Evolutionary conservation across 2,113 vertebrate genomes (phyloP).

Genomic region (Ovis aries): DNA sequence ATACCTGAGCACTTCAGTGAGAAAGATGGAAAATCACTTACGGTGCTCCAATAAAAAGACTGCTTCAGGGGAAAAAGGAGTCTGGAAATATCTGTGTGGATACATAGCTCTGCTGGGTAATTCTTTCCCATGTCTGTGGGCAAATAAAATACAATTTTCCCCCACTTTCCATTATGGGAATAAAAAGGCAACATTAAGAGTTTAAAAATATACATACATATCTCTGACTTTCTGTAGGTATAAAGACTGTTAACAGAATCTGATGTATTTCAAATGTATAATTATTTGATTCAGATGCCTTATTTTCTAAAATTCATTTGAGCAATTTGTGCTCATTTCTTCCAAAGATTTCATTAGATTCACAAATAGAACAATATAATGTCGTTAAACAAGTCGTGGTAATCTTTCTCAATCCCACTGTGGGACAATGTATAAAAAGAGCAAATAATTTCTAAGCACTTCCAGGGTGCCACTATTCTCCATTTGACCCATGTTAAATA

Average conservation of each 20-base stretch:
- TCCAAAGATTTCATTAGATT: constrained; percentile 52
- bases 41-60: constrained; percentile 62
- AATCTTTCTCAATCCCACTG: constrained; percentile 51
- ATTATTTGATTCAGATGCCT: constrained; percentile 32
- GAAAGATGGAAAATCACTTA: constrained; percentile 73
- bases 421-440: constrained; percentile 53
- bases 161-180: constrained; percentile 50
- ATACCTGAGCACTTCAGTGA: constrained; percentile 68
- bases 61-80: constrained; percentile 68
- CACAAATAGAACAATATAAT: constrained; percentile 57
- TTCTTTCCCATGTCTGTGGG: constrained; percentile 66
- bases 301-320: constrained; percentile 34
- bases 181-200: constrained; percentile 50
- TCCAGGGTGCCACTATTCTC: constrained; percentile 72
- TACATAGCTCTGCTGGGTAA: constrained; percentile 55
- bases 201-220: neutral
- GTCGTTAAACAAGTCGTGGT: constrained; percentile 32
- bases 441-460: constrained; percentile 69
- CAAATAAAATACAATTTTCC: constrained; percentile 42
- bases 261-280: constrained; percentile 3
- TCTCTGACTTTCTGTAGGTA: constrained; percentile 26
- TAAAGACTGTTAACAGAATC: constrained; percentile 9
- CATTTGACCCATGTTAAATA: constrained; percentile 84
- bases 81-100: constrained; percentile 62
- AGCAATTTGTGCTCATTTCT: constrained; percentile 43